phyloP scores from a whole-genome alignment of 1,140 invertebrate species.

The Gonioctena quinquepunctata region DNA sequence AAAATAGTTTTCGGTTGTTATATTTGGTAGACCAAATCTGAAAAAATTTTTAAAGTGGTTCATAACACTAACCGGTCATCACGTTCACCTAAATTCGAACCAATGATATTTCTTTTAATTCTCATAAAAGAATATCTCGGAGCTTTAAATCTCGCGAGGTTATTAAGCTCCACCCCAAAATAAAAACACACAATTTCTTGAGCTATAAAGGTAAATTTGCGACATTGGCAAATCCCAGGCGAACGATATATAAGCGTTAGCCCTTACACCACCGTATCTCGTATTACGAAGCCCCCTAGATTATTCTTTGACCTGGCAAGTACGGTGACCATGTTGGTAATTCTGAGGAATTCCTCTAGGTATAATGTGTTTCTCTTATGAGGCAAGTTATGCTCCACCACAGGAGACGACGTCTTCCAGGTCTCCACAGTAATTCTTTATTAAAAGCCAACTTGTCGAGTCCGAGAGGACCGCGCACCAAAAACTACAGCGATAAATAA shows the following conservation, averaged over 20 bases:
- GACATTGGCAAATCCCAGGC: neutral
- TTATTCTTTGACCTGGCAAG: constrained; percentile 42
- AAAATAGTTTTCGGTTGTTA: too few species aligned
- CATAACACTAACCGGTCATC: too few species aligned
- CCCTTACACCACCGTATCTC: constrained; percentile 19
- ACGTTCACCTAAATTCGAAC: too few species aligned
- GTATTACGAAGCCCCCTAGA: constrained; percentile 29
- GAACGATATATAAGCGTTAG: constrained; percentile 31
- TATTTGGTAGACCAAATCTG: too few species aligned
- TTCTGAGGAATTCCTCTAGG: constrained; percentile 32
- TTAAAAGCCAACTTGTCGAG: constrained; percentile 13
- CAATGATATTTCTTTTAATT: too few species aligned
- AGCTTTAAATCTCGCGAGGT: too few species aligned
- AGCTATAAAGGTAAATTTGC: neutral
- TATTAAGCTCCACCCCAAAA: too few species aligned
- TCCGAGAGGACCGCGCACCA: neutral
- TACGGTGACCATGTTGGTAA: constrained; percentile 41
- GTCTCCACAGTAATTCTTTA: constrained; percentile 21
- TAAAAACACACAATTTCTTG: too few species aligned
- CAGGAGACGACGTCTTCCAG: constrained; percentile 20
- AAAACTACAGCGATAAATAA: constrained; percentile 14
- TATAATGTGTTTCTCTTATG: constrained; percentile 44
- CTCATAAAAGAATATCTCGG: too few species aligned
- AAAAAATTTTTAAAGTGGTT: too few species aligned
- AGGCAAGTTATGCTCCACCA: constrained; percentile 15